Percentiles rank a stretch among this genome's conserved stretches.
phyloP scores from a whole-genome alignment of 2,888 invertebrate genomes.

The Griposia aprilina region DNA sequence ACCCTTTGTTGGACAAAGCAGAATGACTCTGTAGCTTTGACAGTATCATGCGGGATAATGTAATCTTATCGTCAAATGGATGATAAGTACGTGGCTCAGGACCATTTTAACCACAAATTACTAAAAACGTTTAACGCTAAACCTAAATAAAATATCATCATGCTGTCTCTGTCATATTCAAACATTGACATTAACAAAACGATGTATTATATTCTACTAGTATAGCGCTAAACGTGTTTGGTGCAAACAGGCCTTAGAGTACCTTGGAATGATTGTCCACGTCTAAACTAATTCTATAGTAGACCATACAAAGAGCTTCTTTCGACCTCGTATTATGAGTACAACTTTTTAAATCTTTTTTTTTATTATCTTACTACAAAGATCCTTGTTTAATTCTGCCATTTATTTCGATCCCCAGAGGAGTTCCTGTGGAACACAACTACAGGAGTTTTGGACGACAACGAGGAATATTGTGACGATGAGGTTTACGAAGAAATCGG shows the following conservation, averaged over 20 bases:
- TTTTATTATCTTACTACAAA: too few relatives aligned
- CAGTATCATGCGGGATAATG: too few relatives aligned
- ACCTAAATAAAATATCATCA: background rate
- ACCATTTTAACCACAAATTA: background rate
- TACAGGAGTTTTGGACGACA: conserved; percentile 79
- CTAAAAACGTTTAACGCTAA: background rate
- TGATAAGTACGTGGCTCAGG: background rate
- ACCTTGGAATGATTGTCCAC: background rate
- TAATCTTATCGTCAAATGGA: background rate
- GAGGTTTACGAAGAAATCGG: conserved; percentile 78
- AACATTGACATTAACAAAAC: background rate
- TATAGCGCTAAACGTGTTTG: background rate
- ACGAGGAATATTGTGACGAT: conserved; percentile 76
- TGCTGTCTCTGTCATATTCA: background rate
- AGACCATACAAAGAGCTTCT: background rate
- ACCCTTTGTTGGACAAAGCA: background rate
- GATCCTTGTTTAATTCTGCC: background rate
- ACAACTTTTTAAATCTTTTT: too few relatives aligned
- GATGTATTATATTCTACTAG: background rate
- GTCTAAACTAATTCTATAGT: background rate
- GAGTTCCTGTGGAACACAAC: conserved; percentile 87
- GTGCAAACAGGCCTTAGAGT: background rate
- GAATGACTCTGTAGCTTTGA: background rate
- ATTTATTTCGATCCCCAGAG: conserved; percentile 82
- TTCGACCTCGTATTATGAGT: background rate